Base-by-base conservation (phyloP, 1,140 invertebrate genomes). In the Mizuhopecten yessoensis region DNA sequence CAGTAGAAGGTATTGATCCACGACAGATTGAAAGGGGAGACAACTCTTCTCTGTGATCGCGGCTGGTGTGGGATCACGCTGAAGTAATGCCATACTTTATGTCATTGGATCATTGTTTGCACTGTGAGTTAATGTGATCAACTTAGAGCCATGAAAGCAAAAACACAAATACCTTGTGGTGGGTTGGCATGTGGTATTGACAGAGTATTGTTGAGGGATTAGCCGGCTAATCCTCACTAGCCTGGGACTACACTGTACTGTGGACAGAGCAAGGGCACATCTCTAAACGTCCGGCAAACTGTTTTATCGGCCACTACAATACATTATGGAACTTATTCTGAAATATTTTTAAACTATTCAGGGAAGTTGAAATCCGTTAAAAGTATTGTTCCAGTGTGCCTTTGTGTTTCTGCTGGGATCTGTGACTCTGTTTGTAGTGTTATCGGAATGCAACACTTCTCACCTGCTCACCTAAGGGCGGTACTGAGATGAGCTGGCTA, bases 51-150 rank as follows among this genome's bases (percentile, higher is more conserved):
- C 29, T 7, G 5, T 5, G 36, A n/a, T 75, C 57, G 11, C 57
- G 23, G 9, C 42, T 15, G 42, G 57, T 29, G 11, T 75, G 57
- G 23, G 57, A 45, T 86, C 57, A 36, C 45, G 15, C 49, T n/a
- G 34, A 17, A 13, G 45, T 75, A 33, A 33, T n/a, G 42, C 3
- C 88, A n/a, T 34, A 36, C n/a, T 34, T 33, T 36, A 36, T 75
- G 33, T 75, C 57, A 34, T 36, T 75, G 34, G n/a, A 29, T 75
- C 57, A 45, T 89, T 75, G 34, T 75, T 86, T 75, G 33, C n/a
- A n/a, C 88, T 89, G 42, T 86, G 15, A 36, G 42, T 89, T 33
- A 36, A n/a, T 86, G 29, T 89, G 29, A 36, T 75, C 45, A 39
- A 45, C 88, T 89, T 75, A 75, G 57, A 29, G 23, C 57, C 23